These are phyloP conservation scores for Silurus lanzhouensis DNA, from an alignment of 2,797 vertebrate genomes.

Conservation along the genomic window DNA sequence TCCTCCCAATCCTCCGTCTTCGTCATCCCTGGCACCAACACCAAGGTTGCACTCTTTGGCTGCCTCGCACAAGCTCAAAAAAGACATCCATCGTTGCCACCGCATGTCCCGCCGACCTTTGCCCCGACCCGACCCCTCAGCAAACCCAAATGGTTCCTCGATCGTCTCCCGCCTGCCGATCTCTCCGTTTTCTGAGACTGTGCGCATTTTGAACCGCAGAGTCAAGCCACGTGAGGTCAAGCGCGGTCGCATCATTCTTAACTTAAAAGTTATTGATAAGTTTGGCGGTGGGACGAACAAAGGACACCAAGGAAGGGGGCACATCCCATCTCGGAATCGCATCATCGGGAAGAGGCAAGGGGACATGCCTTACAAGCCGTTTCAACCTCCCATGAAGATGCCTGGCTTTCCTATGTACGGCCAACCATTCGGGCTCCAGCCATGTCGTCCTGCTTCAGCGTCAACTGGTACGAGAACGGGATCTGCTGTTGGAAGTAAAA, in stretches of 20 bases:
- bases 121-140: slow-evolving; percentile 77
- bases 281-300: slow-evolving; percentile 62
- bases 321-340: slow-evolving; percentile 92
- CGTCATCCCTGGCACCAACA: slow-evolving; percentile 69
- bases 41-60: slow-evolving; percentile 92
- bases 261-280: slow-evolving; percentile 96
- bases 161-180: slow-evolving; percentile 79
- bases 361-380: slow-evolving; percentile 91
- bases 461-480: slow-evolving; percentile 36
- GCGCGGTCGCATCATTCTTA: slow-evolving; percentile 93
- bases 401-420: slow-evolving; percentile 89
- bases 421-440: slow-evolving; percentile 76
- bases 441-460: slow-evolving; percentile 62
- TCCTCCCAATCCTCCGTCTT: slow-evolving; percentile 60
- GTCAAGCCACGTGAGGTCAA: slow-evolving; percentile 95
- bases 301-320: slow-evolving; percentile 77
- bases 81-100: slow-evolving; percentile 96
- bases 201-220: slow-evolving; percentile 95
- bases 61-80: slow-evolving; percentile 93
- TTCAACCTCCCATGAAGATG: slow-evolving; percentile 94
- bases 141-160: slow-evolving; percentile 55
- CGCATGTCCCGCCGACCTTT: slow-evolving; percentile 93
- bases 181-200: slow-evolving; percentile 94
- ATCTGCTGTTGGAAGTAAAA: slow-evolving; percentile 43
- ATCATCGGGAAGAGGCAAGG: slow-evolving; percentile 95